phyloP scores from a whole-genome alignment of 2,113 vertebrate genomes.

The Tapirus terrestris region DNA sequence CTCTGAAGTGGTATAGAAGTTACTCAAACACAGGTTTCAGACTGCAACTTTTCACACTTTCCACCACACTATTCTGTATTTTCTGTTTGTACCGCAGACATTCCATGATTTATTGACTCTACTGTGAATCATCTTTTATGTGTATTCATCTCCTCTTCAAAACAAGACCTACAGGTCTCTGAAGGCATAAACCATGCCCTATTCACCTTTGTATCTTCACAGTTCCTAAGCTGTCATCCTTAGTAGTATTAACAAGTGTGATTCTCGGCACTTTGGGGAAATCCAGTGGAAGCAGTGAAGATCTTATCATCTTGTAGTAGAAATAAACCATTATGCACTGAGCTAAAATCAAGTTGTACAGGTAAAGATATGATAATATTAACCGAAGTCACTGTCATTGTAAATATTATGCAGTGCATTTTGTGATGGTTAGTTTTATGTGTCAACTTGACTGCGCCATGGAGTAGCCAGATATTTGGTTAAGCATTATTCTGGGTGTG shows the following conservation, averaged over 20 bases:
- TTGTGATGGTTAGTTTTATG: background rate
- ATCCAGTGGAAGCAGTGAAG: background rate
- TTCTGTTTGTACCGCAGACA: background rate
- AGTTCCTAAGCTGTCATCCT: background rate
- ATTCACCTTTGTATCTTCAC: background rate
- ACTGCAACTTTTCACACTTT: background rate
- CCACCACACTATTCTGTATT: background rate
- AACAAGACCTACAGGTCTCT: background rate
- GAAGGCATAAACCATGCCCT: background rate
- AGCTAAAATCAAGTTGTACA: background rate
- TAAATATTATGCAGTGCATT: background rate
- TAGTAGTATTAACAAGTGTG: background rate
- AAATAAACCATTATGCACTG: background rate
- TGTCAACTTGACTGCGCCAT: background rate
- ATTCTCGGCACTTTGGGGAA: background rate
- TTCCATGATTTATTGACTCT: background rate
- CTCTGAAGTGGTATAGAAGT: background rate
- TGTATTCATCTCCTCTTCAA: constrained; percentile 27
- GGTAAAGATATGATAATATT: background rate
- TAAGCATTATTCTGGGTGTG: background rate
- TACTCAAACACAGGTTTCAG: background rate
- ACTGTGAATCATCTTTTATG: background rate
- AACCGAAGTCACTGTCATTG: background rate
- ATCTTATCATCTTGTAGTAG: background rate
- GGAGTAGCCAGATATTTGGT: background rate